phyloP scores from a whole-genome alignment of 2,888 invertebrate species.

The Eupithecia subumbrata region DNA sequence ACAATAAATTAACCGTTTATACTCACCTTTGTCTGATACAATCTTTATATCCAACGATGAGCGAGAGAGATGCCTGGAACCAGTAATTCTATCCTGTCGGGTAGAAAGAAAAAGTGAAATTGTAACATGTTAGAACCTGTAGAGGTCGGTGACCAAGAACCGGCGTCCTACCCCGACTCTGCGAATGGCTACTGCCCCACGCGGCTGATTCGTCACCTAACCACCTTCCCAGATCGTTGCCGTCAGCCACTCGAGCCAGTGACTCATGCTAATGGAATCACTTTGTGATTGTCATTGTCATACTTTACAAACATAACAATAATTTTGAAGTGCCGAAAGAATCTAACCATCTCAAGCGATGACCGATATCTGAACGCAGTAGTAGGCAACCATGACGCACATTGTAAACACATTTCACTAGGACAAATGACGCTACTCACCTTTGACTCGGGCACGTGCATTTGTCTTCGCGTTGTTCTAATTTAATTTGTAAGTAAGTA shows the following conservation, averaged over 20 bases:
- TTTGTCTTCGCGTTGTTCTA: constrained; percentile 38
- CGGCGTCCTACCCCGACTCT: constrained; percentile 48
- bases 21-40: constrained; percentile 9
- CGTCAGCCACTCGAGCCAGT: constrained; percentile 50
- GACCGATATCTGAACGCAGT: neutral
- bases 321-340: constrained; percentile 25
- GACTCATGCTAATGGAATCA: constrained; percentile 53
- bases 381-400: constrained; percentile 42
- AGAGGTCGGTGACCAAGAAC: constrained; percentile 78
- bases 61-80: constrained; percentile 38
- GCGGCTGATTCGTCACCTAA: constrained; percentile 72
- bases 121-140: constrained; percentile 80
- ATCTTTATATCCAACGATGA: constrained; percentile 24
- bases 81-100: constrained; percentile 43
- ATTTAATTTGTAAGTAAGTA: constrained; percentile 28
- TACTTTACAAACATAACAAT: constrained; percentile 21
- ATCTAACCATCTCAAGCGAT: constrained; percentile 3
- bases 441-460: constrained; percentile 55
- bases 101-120: constrained; percentile 77
- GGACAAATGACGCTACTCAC: constrained; percentile 53
- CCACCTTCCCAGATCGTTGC: constrained; percentile 56
- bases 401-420: constrained; percentile 41
- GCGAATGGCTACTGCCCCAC: constrained; percentile 67
- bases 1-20: neutral
- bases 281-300: constrained; percentile 37